Evolutionary conservation across 2,113 vertebrate species (phyloP), one percentile per base, ranked within the genome.

Genomic region (Mus spicilegus): DNA sequence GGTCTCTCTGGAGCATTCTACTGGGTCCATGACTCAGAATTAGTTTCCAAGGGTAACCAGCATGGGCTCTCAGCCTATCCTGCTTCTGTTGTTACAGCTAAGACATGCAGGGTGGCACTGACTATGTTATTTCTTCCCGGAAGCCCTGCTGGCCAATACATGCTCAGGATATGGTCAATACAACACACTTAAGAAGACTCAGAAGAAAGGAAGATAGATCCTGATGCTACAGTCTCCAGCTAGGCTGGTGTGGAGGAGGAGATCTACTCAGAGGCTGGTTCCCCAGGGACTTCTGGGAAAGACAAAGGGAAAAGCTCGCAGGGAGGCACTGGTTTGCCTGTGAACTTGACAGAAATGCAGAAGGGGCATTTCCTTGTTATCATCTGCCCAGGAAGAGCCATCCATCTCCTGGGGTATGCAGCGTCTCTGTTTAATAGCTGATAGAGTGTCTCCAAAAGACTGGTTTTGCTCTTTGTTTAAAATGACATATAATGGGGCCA

Each of bases 351-450:
- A 96, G 98, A 97, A 98, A 98, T 97, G 95, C 61, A 94, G 97
- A 96, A 97, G 97, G 80, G 96, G 97, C 97, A 91, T 98, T 98
- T 98, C 98, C 97, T 98, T 98, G 99, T 99, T 99, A 99, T 99
- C 99, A 88, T 98, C 98, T 97, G 98, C 97, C 98, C 98, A 98
- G 98, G 97, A 98, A 98, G 97, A 98, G 98, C 99, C 99, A 99
- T 99, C 99, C 99, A 99, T 99, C 99, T 99, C 99, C 98, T 98
- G 93, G 95, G 98, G 98, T 98, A 97, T 97, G 98, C 98, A 98
- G 98, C 89, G 99, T 99, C 99, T 99, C 99, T 99, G 99, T 99
- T 99, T 99, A 99, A 99, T 98, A 98, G 99, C 99, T 99, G 99
- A 99, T 99, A 99, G 99, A 98, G 98, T 80, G 99, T 99, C 99